Evolutionary conservation across 2,797 vertebrate species (phyloP).

Genomic region (Oryzias dopingdopingensis): DNA sequence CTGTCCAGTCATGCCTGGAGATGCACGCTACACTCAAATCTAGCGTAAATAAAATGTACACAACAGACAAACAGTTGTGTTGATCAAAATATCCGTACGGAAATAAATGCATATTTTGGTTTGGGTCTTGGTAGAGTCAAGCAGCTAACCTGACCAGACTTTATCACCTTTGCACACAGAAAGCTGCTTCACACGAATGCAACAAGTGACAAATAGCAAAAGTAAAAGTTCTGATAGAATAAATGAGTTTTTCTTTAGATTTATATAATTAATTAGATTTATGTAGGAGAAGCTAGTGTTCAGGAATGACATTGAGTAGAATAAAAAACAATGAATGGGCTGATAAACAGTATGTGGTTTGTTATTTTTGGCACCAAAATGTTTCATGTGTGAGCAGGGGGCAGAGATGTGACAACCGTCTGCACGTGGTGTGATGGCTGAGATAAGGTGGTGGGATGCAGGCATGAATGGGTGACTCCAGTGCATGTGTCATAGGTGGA

Average conservation of each 20-base stretch:
- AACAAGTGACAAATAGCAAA: too few species aligned
- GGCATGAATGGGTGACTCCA: constrained; percentile 12
- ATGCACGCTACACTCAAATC: constrained; percentile 1
- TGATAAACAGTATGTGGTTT: too few species aligned
- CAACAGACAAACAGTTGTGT: not conserved
- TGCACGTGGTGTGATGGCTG: constrained; percentile 12
- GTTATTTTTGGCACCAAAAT: not conserved
- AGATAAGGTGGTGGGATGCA: constrained; percentile 12
- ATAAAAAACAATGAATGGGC: too few species aligned
- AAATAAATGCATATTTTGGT: not conserved
- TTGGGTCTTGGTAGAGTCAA: not conserved
- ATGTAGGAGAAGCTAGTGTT: too few species aligned
- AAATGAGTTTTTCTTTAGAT: too few species aligned
- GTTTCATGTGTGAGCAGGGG: not conserved
- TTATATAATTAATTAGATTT: too few species aligned
- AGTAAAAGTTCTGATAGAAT: too few species aligned
- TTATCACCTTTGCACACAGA: constrained; percentile 9
- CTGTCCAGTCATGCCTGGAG: constrained; percentile 52
- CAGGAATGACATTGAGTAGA: too few species aligned
- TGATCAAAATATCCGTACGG: too few species aligned
- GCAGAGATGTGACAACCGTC: not conserved
- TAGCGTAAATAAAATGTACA: not conserved
- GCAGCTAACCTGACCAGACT: not conserved
- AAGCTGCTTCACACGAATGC: too few species aligned
- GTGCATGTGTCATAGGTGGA: not conserved